These are phyloP conservation scores for Cerastis rubricosa DNA, from an alignment of 2,888 invertebrate genomes.

Conservation along the genomic window DNA sequence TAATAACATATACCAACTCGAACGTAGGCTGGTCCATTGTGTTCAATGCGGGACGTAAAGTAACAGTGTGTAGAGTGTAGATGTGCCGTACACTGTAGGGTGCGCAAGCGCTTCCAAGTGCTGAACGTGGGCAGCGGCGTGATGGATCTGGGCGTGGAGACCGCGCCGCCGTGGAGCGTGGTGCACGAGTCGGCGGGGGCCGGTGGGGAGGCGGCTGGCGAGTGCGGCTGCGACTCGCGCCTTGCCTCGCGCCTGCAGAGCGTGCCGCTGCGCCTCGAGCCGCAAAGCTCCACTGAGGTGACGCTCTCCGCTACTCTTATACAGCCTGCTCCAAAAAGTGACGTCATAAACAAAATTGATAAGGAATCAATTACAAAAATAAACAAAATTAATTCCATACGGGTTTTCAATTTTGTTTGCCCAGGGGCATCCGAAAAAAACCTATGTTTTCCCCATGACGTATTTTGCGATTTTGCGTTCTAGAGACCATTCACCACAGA, in stretches of 20 bases:
- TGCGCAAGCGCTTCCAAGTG: conserved; percentile 76
- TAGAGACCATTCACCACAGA: too few species aligned
- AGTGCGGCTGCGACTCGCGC: conserved; percentile 17
- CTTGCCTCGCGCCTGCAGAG: background rate
- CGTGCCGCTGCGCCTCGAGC: conserved; percentile 64
- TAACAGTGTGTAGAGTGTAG: background rate
- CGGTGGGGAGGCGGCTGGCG: conserved; percentile 31
- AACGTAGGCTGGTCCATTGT: too few species aligned
- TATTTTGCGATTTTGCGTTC: too few species aligned
- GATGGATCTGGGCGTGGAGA: conserved; percentile 62
- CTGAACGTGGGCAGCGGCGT: conserved; percentile 76
- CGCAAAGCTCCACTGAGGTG: conserved; percentile 74
- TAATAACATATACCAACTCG: background rate
- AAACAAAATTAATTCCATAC: too few species aligned
- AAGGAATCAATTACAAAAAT: too few species aligned
- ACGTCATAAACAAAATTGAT: background rate
- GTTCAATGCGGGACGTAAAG: too few species aligned
- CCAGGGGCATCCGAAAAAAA: too few species aligned
- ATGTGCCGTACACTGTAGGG: conserved; percentile 69
- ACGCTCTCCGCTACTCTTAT: background rate
- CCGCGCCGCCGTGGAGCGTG: conserved; percentile 74
- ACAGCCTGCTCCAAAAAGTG: background rate
- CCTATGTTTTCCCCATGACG: too few species aligned
- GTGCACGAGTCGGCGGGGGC: conserved; percentile 28
- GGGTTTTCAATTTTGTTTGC: too few species aligned